These are phyloP conservation scores for Otus sunia DNA, from an alignment of 2,113 vertebrate species.

Conservation along the genomic window DNA sequence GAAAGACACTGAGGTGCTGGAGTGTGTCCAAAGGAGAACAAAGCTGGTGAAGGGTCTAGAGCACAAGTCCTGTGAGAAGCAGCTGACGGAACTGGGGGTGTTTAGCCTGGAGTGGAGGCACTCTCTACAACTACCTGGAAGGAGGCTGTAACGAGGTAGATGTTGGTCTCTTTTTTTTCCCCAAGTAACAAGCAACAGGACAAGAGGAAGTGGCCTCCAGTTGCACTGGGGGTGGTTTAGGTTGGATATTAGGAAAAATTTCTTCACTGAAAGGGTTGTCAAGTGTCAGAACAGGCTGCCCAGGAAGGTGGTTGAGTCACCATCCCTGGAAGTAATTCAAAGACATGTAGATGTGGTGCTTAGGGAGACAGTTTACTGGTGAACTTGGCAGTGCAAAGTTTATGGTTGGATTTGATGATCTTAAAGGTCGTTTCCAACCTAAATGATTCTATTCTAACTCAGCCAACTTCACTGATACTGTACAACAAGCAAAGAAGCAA, in stretches of 20 bases:
- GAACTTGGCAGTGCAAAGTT: background rate
- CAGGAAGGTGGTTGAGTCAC: background rate
- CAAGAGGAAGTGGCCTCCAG: background rate
- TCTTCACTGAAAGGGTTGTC: background rate
- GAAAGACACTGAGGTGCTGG: background rate
- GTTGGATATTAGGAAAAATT: background rate
- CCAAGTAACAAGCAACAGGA: background rate
- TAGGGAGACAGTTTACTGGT: background rate
- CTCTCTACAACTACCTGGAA: no score
- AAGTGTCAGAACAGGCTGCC: background rate
- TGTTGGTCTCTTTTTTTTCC: background rate
- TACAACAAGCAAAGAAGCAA: background rate
- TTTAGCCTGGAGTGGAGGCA: background rate
- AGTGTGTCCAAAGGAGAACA: background rate
- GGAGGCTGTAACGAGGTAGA: no score
- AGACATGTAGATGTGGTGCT: fast-evolving
- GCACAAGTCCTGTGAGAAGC: background rate
- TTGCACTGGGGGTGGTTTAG: background rate
- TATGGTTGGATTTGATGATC: background rate
- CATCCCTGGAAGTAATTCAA: background rate
- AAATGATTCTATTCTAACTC: background rate
- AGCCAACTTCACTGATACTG: background rate
- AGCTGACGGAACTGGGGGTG: no score
- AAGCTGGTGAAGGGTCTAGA: background rate
- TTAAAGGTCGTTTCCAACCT: background rate